Conservation (phyloP, 2,113 vertebrate species). For the Strix aluco region DNA sequence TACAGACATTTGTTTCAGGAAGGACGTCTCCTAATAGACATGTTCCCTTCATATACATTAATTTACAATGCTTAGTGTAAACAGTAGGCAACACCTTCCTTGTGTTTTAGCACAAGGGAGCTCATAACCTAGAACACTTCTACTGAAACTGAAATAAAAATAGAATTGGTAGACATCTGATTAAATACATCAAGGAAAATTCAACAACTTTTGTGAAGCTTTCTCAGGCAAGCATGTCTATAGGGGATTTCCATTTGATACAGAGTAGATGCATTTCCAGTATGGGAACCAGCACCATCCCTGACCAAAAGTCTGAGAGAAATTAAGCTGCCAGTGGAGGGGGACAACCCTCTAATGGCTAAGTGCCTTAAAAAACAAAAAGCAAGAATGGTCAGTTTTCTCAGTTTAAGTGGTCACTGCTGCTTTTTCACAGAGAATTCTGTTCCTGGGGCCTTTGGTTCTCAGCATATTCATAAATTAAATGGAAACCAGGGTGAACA, state of each 20-base stretch:
- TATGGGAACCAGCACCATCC: background rate
- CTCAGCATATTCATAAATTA: background rate
- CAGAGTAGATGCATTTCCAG: background rate
- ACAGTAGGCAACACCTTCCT: background rate
- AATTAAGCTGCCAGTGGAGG: background rate
- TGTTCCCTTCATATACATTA: background rate
- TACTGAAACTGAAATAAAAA: background rate
- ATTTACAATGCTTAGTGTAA: background rate
- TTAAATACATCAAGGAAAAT: background rate
- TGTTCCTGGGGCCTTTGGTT: background rate
- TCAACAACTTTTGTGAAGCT: background rate
- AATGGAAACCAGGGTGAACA: background rate
- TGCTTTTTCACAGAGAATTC: background rate
- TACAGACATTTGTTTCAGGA: background rate
- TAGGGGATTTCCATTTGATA: background rate
- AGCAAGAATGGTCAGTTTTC: background rate
- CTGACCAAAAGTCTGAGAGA: background rate
- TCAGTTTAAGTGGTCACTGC: background rate
- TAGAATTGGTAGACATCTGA: background rate
- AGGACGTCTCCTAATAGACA: background rate
- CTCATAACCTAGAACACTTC: background rate
- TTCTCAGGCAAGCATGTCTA: background rate
- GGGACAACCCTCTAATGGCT: background rate
- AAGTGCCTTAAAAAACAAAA: background rate
- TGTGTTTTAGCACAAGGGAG: background rate